Conservation (phyloP, 2,113 vertebrate species). For the Engraulis encrasicolus region DNA sequence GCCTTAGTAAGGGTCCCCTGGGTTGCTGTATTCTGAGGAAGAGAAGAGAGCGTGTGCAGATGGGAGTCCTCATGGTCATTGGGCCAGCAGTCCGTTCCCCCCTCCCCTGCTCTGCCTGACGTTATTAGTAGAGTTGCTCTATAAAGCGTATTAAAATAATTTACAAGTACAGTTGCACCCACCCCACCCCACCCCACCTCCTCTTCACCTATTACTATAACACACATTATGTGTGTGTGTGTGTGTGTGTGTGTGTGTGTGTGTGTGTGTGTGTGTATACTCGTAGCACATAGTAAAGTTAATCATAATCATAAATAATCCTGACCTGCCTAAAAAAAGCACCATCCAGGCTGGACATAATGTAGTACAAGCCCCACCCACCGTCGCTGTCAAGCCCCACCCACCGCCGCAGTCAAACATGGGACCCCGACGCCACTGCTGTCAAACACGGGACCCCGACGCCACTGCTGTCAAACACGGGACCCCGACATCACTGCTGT, state of each 20-base stretch:
- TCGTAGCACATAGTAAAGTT: conserved; percentile 78
- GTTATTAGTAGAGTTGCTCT: conserved; percentile 77
- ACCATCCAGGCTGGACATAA: conserved; percentile 93
- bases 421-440: too few species aligned
- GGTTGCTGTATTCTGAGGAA: conserved; percentile 70
- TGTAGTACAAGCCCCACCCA: too few species aligned
- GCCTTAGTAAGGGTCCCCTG: conserved; percentile 62
- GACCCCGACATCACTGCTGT: too few species aligned
- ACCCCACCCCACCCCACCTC: conserved; percentile 44
- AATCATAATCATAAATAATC: conserved; percentile 93
- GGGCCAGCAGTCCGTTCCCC: conserved; percentile 77
- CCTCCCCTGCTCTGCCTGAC: too few species aligned
- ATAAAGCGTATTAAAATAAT: conserved; percentile 58
- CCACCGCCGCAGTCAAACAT: too few species aligned
- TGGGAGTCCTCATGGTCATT: conserved; percentile 78
- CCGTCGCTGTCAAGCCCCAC: too few species aligned
- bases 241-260: too few species aligned
- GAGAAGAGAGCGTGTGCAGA: conserved; percentile 82
- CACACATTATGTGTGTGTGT: too few species aligned
- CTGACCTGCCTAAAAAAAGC: conserved; percentile 92
- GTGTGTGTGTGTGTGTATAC: conserved; percentile 58
- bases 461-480: too few species aligned
- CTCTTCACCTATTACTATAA: conserved; percentile 48
- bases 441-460: too few species aligned
- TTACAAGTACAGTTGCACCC: conserved; percentile 49